Evolutionary conservation across 2,797 vertebrate genomes (phyloP), one percentile per base, ranked within the genome.

Genomic region (Antrozous pallidus): DNA sequence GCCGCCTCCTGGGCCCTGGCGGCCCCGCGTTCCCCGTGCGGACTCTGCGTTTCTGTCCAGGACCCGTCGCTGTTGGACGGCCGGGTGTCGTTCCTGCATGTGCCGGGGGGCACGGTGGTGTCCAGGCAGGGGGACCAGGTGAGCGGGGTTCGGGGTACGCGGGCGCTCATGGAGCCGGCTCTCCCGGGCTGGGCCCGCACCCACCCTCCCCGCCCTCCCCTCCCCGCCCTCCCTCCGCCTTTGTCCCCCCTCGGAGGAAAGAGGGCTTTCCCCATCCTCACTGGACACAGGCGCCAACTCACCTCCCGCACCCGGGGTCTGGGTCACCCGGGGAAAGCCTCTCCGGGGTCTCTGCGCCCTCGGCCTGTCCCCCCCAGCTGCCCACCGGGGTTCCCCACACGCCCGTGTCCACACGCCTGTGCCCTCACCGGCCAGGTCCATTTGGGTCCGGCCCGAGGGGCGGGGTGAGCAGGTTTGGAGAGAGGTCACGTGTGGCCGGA

Each of bases 111-210:
- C 77, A 98, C 98, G 0, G 96, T 99, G 69, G 98, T 99, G 26
- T 99, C 99, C 0, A 98, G 98, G 82, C 99, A 99, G 92, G 99
- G 99, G 67, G 99, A 99, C 95, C 99, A 99, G 99, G 99, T 99
- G 85, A 98, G 98, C 28, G 4, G 31, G 11, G 45, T 42, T 3
- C 2, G 1, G 2, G 33, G n/a, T n/a, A n/a, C n/a, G n/a, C n/a
- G n/a, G 8, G 31, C 8, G 2, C 28, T 8, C 38, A 8, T 2
- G 31, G 31, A 5, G 3, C 1, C 5, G 10, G 5, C 79, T 51
- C 33, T 58, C 20, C 69, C 56, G 0, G 56, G 56, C 69, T 16
- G 0, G 56, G 56, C 69, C 9, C 18, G 77, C n/a, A 70, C 5
- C 24, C 26, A 0, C 36, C 70, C 24, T 1, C 17, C n/a, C n/a